Percentiles rank a stretch among this genome's conserved stretches.
phyloP scores from a whole-genome alignment of 1,140 invertebrate species.

The Tetramorium parvispinum region DNA sequence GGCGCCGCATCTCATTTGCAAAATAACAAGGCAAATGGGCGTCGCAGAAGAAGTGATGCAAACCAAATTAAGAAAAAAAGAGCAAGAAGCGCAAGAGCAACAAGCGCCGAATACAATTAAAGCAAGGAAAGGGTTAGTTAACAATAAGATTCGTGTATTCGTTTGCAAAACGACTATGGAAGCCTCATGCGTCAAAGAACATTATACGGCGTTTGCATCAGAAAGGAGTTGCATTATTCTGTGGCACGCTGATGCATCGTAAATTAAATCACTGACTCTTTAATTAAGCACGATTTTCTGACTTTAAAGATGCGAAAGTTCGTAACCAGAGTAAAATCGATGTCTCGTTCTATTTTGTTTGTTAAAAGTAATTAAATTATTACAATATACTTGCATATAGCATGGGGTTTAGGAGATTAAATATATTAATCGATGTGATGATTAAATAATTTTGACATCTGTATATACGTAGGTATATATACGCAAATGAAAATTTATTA shows the following conservation, averaged over 20 bases:
- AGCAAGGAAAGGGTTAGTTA: conserved; percentile 6
- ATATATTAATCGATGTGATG: conserved; percentile 3
- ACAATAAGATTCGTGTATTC: conserved; percentile 39
- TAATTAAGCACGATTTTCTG: conserved; percentile 40
- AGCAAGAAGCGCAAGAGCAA: not conserved
- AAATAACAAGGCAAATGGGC: conserved; percentile 39
- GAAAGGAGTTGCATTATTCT: conserved; percentile 39
- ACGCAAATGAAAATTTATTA: not conserved
- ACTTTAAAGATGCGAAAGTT: conserved; percentile 12
- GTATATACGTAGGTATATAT: not conserved
- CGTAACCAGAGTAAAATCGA: not conserved
- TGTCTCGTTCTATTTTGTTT: not conserved
- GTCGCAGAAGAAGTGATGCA: conserved; percentile 39
- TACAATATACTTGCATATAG: not conserved
- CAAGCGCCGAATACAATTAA: conserved; percentile 30
- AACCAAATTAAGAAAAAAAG: conserved; percentile 50
- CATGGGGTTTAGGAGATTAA: not conserved
- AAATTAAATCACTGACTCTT: conserved; percentile 44
- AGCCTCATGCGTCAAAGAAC: conserved; percentile 43
- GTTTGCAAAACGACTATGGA: conserved; percentile 4
- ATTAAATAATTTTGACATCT: not conserved
- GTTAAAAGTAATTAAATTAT: conserved; percentile 16
- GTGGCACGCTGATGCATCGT: conserved; percentile 8
- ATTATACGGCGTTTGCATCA: conserved; percentile 49
- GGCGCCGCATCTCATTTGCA: conserved; percentile 54